Evolutionary conservation across 1,140 invertebrate genomes (phyloP).

Genomic region (Maniola jurtina): DNA sequence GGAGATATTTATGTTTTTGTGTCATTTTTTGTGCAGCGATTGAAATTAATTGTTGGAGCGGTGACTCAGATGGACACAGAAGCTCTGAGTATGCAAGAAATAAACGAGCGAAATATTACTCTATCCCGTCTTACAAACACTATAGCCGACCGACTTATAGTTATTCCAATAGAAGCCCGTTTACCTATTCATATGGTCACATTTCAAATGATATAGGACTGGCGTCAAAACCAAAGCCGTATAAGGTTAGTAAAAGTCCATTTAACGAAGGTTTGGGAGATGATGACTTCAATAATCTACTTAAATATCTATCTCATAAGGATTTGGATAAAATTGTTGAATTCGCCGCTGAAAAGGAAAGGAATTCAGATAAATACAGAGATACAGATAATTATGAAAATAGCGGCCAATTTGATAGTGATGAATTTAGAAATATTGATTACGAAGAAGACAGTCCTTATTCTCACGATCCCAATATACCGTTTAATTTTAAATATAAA

Average conservation of each 20-base stretch:
- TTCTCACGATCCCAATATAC: not conserved
- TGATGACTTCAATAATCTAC: conserved; percentile 58
- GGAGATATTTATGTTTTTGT: conserved; percentile 31
- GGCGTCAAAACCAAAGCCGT: conserved; percentile 34
- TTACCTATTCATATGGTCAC: conserved; percentile 56
- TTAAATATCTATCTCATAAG: conserved; percentile 63
- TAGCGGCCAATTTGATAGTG: not conserved
- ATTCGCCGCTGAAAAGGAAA: conserved; percentile 49
- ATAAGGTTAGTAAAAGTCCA: conserved; percentile 63
- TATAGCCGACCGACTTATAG: conserved; percentile 49
- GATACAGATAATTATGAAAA: conserved; percentile 21
- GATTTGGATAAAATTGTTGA: conserved; percentile 64
- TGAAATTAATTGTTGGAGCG: conserved; percentile 31
- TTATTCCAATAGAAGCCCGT: conserved; percentile 42
- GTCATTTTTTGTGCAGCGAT: conserved; percentile 43
- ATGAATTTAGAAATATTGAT: not conserved
- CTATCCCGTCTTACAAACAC: conserved; percentile 46
- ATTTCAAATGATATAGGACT: conserved; percentile 43
- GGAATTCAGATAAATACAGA: conserved; percentile 24
- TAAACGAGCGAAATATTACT: conserved; percentile 62
- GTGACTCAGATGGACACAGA: conserved; percentile 28
- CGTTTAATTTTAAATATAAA: not conserved
- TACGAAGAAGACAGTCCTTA: not conserved
- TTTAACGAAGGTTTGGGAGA: conserved; percentile 53
- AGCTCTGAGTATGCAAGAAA: conserved; percentile 42